Conservation (phyloP, 2,888 invertebrate species). For the Trimorus sp. region DNA sequence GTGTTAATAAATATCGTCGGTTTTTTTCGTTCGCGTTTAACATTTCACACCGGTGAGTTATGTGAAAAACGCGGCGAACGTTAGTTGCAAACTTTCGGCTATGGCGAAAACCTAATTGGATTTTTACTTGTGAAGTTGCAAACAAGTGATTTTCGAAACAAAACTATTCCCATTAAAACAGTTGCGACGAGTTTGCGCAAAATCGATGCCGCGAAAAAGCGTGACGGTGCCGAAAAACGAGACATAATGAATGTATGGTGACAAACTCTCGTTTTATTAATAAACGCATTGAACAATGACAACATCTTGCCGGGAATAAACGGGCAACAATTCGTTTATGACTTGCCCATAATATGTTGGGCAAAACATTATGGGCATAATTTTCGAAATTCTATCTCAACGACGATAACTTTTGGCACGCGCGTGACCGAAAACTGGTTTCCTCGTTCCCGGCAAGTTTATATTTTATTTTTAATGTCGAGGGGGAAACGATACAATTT, state of each 20-base stretch:
- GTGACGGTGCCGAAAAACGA: neutral
- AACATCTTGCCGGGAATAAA: too few species aligned
- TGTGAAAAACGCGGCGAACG: neutral
- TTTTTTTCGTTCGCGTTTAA: conserved; percentile 23
- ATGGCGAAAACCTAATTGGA: conserved; percentile 19
- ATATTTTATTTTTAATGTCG: conserved; percentile 26
- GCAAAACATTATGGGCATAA: too few species aligned
- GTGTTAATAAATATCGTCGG: conserved; percentile 33
- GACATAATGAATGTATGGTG: neutral
- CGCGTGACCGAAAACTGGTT: conserved; percentile 9
- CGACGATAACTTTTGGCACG: conserved; percentile 7
- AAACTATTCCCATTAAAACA: conserved; percentile 37
- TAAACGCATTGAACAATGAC: neutral
- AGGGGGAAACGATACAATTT: conserved; percentile 33
- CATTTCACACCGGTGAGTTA: too few species aligned
- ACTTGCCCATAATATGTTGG: too few species aligned
- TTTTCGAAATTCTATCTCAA: too few species aligned
- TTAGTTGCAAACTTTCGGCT: conserved; percentile 6
- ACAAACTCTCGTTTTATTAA: conserved; percentile 10
- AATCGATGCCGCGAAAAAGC: conserved; percentile 12
- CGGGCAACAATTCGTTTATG: too few species aligned
- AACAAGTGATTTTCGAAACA: conserved; percentile 30
- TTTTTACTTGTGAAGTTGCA: conserved; percentile 31
- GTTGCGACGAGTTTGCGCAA: conserved; percentile 14
- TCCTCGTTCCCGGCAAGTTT: too few species aligned